Percentiles rank a stretch among this genome's conserved stretches.
phyloP scores from a whole-genome alignment of 2,113 vertebrate species.

The Malurus elegans region DNA sequence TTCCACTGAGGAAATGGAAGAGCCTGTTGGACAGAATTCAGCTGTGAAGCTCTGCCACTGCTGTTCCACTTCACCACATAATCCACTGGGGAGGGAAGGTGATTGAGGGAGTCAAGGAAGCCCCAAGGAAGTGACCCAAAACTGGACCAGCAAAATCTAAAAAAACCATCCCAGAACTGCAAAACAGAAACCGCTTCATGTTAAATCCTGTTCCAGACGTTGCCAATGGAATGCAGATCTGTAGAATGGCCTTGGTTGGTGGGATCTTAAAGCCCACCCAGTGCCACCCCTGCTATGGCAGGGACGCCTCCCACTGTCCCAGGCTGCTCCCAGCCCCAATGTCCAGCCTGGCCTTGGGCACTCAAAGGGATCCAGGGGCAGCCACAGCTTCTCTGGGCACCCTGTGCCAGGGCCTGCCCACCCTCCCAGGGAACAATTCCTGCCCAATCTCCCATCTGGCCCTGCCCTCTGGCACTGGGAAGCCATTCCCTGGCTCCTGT shows the following conservation, averaged over 20 bases:
- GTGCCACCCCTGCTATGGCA: neutral
- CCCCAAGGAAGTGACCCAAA: neutral
- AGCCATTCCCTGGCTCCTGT: too few relatives aligned
- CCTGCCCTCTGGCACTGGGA: neutral
- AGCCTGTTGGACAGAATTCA: neutral
- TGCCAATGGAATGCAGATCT: neutral
- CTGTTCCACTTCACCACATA: neutral
- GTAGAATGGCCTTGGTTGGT: fast-evolving
- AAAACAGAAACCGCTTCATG: neutral
- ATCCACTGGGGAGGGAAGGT: neutral
- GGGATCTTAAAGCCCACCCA: fast-evolving
- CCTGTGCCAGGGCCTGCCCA: neutral
- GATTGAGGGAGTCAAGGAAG: neutral
- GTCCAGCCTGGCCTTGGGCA: neutral
- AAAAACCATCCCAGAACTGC: neutral
- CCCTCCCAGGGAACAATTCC: neutral
- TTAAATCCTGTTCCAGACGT: neutral
- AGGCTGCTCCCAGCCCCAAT: neutral
- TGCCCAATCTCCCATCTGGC: neutral
- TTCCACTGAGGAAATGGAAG: neutral
- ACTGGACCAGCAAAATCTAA: neutral
- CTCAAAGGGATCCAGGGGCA: neutral
- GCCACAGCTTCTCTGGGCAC: neutral
- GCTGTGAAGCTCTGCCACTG: neutral
- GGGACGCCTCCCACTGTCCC: neutral